Base-by-base conservation (phyloP, 2,113 vertebrate species). In the Entomyzon cyanotis region DNA sequence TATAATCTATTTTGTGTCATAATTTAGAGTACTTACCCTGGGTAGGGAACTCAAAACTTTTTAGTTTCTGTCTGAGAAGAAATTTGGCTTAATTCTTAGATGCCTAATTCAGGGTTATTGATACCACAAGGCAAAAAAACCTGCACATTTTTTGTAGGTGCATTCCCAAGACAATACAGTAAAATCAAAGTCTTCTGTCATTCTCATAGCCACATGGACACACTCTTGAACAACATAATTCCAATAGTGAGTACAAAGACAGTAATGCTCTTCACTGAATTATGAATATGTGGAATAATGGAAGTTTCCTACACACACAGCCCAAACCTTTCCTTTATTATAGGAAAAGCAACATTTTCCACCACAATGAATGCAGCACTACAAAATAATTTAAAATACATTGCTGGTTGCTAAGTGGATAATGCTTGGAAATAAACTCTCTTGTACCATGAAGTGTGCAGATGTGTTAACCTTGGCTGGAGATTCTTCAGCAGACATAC, bases 321-420 rank as follows among this genome's bases (percentile, higher is more conserved):
- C 41, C 64, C 84, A 95, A 87, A 76, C 35, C 24, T 84, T 90
- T 69, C 30, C 55, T 71, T 74, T 35, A 41, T 94, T 82, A 76
- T 85, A 73, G 35, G 64, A 85, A 86, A 79, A 76, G 6, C 13
- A 67, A 24, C 5, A 53, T 68, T 83, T 85, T 83, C 58, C 41
- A 33, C 74, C 79, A 78, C 55, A 59, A 47, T 39, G 5, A 80
- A 88, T 53, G 49, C 27, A 96, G 63, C 50, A 73, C 73, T 74
- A 65, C 39, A 89, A 96, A 94, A 95, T 96, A 96, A 95, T 97
- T 95, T 79, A 94, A 91, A 96, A 93, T 93, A 31, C 95, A 74
- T 96, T 97, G 78, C 71, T 44, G 52, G 93, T 94, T 96, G 84
- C 95, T 93, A 96, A 95, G 94, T 94, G 86, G 63, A 67, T 97